Percentiles rank a stretch among this genome's conserved stretches.
These are phyloP conservation scores for Lasioglossum albipes DNA, from an alignment of 1,140 invertebrate genomes.

Conservation along the genomic window DNA sequence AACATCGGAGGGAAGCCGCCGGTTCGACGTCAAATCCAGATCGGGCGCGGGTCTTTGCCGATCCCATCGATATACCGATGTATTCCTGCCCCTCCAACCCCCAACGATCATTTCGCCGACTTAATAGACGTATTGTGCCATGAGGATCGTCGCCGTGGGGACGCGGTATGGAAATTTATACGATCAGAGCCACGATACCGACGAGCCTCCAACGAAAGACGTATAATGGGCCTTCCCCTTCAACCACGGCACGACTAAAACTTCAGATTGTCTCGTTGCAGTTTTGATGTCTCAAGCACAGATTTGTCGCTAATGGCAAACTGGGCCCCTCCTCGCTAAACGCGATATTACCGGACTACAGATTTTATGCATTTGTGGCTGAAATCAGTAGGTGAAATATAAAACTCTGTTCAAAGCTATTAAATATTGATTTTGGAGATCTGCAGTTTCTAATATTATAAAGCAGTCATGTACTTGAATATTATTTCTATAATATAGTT, in stretches of 20 bases:
- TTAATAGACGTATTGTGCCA: slow-evolving; percentile 70
- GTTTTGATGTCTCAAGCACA: slow-evolving; percentile 66
- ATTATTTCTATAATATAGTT: too few relatives aligned
- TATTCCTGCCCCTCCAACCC: slow-evolving; percentile 1
- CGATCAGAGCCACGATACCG: slow-evolving; percentile 66
- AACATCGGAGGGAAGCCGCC: slow-evolving; percentile 7
- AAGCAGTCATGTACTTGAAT: too few relatives aligned
- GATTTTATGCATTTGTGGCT: too few relatives aligned
- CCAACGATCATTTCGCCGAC: slow-evolving; percentile 48
- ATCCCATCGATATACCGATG: slow-evolving; percentile 27
- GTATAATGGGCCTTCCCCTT: slow-evolving; percentile 57
- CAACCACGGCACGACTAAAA: slow-evolving; percentile 22
- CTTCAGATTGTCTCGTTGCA: slow-evolving; percentile 39
- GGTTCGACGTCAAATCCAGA: slow-evolving; percentile 41
- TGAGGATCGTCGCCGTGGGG: slow-evolving; percentile 50
- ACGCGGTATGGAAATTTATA: slow-evolving; percentile 73
- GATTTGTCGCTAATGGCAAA: slow-evolving; percentile 32
- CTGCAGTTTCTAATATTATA: too few relatives aligned
- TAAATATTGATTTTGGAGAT: too few relatives aligned
- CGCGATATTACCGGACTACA: background rate
- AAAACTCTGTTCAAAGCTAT: too few relatives aligned
- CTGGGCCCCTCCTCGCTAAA: background rate
- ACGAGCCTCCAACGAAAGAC: slow-evolving; percentile 40
- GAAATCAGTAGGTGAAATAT: too few relatives aligned
- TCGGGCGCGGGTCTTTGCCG: slow-evolving; percentile 11